Evolutionary conservation across 2,888 invertebrate genomes (phyloP).

Genomic region (Eudasyphora cyanicolor): DNA sequence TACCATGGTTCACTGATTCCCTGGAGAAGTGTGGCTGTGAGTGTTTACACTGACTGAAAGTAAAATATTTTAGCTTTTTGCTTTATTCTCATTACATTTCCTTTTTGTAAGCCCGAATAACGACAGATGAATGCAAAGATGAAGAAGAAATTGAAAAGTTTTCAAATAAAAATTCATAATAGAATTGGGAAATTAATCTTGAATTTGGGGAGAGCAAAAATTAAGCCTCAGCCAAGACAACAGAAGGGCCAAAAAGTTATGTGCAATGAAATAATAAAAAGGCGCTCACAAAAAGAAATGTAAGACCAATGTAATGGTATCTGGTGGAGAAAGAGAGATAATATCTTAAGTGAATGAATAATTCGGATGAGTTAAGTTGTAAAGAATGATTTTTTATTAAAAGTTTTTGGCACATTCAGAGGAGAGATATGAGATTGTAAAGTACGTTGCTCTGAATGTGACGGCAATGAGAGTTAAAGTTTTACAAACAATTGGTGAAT

Average conservation of each 20-base stretch:
- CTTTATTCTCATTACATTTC: neutral
- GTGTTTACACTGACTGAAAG: neutral
- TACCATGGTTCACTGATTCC: conserved; percentile 43
- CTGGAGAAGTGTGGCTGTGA: neutral
- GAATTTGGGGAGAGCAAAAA: conserved; percentile 17
- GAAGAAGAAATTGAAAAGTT: conserved; percentile 58
- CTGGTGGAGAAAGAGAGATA: neutral
- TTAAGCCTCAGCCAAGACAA: neutral
- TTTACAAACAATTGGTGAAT: neutral
- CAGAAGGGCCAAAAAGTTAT: neutral
- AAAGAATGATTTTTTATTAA: neutral
- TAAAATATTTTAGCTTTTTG: neutral
- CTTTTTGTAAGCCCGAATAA: neutral
- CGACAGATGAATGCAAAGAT: too few relatives aligned
- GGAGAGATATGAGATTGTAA: neutral
- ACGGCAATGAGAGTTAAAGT: neutral
- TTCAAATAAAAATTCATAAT: conserved; percentile 60
- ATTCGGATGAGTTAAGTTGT: neutral
- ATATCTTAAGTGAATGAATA: conserved; percentile 1
- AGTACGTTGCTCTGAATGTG: too few relatives aligned
- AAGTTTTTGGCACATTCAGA: neutral
- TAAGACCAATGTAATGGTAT: neutral
- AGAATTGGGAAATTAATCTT: conserved; percentile 57
- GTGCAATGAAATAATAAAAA: neutral
- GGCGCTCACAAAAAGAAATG: neutral